Percentiles rank a stretch among this genome's conserved stretches.
Evolutionary conservation across 64 coral and sea anemone species (phyloP).

Genomic region (Pachyseris speciosa): DNA sequence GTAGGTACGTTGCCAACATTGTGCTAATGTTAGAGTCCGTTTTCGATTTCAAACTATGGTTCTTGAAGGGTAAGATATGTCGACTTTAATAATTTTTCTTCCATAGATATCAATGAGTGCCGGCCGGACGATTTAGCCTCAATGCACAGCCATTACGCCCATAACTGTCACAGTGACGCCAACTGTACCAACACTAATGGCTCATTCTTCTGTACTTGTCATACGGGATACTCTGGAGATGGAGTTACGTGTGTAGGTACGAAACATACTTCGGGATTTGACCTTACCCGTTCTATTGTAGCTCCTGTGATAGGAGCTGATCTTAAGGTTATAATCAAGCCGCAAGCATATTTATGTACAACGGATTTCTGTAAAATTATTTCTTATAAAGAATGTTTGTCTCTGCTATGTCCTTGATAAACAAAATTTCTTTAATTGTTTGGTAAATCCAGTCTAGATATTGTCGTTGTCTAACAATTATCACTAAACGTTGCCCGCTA

Average conservation of each 20-base stretch:
- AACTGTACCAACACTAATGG: constrained; percentile 85
- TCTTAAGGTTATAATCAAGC: too few relatives aligned
- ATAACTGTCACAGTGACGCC: constrained; percentile 79
- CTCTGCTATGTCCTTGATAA: too few relatives aligned
- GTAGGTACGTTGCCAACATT: constrained; percentile 30
- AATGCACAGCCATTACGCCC: constrained; percentile 38
- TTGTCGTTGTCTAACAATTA: too few relatives aligned
- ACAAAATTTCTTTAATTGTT: too few relatives aligned
- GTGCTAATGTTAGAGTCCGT: background rate
- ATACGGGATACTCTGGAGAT: constrained; percentile 83
- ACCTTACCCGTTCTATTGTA: too few relatives aligned
- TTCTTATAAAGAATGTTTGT: too few relatives aligned
- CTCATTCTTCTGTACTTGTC: constrained; percentile 81
- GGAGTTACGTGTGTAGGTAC: constrained; percentile 78
- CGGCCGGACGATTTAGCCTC: constrained; percentile 7
- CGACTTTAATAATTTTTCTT: background rate
- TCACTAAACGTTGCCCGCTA: too few relatives aligned
- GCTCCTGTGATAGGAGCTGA: too few relatives aligned
- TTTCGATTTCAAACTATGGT: background rate
- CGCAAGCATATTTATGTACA: too few relatives aligned
- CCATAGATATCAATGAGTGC: constrained; percentile 84
- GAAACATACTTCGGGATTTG: background rate
- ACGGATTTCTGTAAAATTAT: too few relatives aligned
- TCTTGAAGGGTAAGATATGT: background rate
- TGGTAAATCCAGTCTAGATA: too few relatives aligned